Conservation (phyloP, 1,140 invertebrate species). For the Cyclina sinensis region DNA sequence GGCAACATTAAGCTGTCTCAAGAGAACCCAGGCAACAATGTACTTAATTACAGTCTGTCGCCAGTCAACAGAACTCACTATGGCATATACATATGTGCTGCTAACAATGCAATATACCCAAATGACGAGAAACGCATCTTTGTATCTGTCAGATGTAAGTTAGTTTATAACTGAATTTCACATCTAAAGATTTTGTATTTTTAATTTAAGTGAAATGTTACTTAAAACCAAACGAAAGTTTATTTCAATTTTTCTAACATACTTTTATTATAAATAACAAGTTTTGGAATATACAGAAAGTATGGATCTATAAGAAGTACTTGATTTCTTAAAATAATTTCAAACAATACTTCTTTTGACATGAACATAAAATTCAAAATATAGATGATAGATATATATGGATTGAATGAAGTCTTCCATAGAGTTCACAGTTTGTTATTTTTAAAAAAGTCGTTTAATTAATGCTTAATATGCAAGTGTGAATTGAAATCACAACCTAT, state of each 20-base stretch:
- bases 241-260: neutral
- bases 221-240: no score
- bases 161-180: neutral
- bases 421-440: no score
- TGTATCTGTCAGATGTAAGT: neutral
- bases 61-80: constrained; percentile 2
- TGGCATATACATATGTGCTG: neutral
- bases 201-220: no score
- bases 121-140: neutral
- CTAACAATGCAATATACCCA: constrained; percentile 14
- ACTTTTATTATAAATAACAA: neutral
- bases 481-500: no score
- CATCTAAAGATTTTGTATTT: neutral
- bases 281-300: neutral
- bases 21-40: neutral
- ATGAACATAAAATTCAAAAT: no score
- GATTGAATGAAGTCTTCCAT: no score
- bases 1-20: neutral
- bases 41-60: neutral
- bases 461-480: no score
- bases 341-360: neutral
- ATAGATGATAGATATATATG: no score
- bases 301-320: neutral
- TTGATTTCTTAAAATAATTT: neutral
- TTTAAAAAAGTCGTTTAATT: no score